phyloP scores from a whole-genome alignment of 2,797 vertebrate genomes.

The Scleropages formosus region DNA sequence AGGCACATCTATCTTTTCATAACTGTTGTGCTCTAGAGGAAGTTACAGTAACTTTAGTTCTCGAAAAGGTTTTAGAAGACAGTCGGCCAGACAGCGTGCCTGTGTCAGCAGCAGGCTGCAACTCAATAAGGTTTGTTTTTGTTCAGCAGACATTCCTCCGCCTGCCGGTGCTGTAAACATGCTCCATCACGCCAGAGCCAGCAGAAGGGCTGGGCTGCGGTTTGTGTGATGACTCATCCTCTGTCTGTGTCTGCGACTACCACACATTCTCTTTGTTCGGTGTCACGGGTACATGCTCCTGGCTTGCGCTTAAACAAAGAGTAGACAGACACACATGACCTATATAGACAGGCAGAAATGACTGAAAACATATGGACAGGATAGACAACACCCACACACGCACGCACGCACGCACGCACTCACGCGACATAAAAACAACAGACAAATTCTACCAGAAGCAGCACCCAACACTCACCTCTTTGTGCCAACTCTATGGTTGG shows the following conservation, averaged over 20 bases:
- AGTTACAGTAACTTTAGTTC: too few species aligned
- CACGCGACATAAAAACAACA: not conserved
- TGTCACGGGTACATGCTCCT: not conserved
- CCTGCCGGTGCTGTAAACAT: not conserved
- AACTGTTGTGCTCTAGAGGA: too few species aligned
- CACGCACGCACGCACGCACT: not conserved
- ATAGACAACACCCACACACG: not conserved
- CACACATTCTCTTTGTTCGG: too few species aligned
- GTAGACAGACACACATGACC: too few species aligned
- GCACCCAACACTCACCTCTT: slow-evolving; percentile 68
- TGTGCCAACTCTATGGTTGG: slow-evolving; percentile 84
- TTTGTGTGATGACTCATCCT: not conserved
- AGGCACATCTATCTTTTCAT: too few species aligned
- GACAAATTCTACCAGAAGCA: not conserved
- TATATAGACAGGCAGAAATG: too few species aligned
- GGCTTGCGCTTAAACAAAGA: not conserved
- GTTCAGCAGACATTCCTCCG: not conserved
- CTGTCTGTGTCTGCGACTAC: not conserved
- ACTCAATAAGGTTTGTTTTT: not conserved
- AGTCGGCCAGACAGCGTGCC: not conserved
- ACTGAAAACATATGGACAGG: too few species aligned
- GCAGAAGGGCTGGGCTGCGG: not conserved
- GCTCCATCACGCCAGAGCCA: not conserved
- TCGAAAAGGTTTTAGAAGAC: not conserved
- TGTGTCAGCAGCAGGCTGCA: too few species aligned